Evolutionary conservation across 2,113 vertebrate genomes (phyloP).

Genomic region (Ptilorrhoa leucosticta): DNA sequence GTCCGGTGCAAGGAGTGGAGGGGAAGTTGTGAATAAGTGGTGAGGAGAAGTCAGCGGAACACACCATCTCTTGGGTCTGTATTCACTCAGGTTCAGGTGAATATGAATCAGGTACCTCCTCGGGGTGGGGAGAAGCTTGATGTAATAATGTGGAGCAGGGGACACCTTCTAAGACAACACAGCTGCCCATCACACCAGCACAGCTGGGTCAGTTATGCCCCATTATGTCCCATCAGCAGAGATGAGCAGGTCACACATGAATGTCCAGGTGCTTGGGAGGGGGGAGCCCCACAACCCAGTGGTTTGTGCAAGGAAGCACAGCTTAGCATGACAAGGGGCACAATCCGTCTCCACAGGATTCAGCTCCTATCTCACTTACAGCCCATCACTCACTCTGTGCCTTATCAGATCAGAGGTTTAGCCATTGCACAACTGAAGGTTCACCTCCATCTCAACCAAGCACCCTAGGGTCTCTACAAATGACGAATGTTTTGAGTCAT

Average conservation of each 20-base stretch:
- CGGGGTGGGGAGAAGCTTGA: rapidly evolving
- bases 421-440: not conserved
- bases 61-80: rapidly evolving
- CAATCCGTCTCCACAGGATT: too few species aligned
- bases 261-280: not conserved
- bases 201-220: not conserved
- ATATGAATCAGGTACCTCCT: not conserved
- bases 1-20: not conserved
- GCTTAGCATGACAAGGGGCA: not conserved
- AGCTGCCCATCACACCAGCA: not conserved
- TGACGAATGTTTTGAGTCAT: not conserved
- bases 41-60: rapidly evolving
- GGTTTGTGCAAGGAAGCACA: not conserved
- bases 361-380: not conserved
- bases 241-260: not conserved
- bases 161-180: not conserved
- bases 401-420: not conserved
- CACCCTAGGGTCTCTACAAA: not conserved
- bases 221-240: not conserved
- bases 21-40: not conserved
- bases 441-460: not conserved
- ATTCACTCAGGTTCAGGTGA: not conserved
- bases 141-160: not conserved
- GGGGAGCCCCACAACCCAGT: not conserved
- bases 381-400: not conserved